Percentiles rank a stretch among this genome's conserved stretches.
These are phyloP conservation scores for Mesopsocus fuscifrons DNA, from an alignment of 2,888 invertebrate genomes.

Conservation along the genomic window DNA sequence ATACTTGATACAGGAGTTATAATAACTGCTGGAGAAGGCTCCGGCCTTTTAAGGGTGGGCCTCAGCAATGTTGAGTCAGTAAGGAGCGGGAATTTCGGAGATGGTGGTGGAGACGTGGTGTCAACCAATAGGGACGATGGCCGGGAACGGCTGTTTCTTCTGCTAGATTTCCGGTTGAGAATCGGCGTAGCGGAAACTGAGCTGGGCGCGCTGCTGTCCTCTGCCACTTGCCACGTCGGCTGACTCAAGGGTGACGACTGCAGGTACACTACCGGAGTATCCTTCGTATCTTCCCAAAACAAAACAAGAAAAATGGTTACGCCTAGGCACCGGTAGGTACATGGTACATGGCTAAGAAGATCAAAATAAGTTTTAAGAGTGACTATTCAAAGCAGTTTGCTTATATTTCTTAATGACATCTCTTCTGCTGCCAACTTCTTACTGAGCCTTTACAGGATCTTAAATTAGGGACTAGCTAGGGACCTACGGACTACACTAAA, in stretches of 20 bases:
- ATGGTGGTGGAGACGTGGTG: slow-evolving; percentile 8
- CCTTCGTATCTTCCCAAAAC: slow-evolving; percentile 1
- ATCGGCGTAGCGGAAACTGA: slow-evolving; percentile 14
- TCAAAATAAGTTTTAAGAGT: too few species aligned
- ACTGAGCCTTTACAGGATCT: too few species aligned
- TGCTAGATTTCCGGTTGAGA: slow-evolving; percentile 10
- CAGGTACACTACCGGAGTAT: slow-evolving; percentile 25
- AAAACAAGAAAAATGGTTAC: neutral
- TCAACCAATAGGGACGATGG: slow-evolving; percentile 14
- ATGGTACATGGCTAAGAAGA: too few species aligned
- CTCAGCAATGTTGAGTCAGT: neutral
- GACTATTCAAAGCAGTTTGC: too few species aligned
- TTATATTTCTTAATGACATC: too few species aligned
- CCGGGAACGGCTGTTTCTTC: slow-evolving; percentile 11
- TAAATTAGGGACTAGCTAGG: too few species aligned
- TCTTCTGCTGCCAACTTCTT: too few species aligned
- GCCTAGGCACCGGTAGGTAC: too few species aligned
- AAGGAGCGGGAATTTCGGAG: slow-evolving; percentile 10
- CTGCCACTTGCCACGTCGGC: slow-evolving; percentile 27
- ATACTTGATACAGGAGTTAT: slow-evolving; percentile 19
- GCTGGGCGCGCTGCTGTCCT: slow-evolving; percentile 12
- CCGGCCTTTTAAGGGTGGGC: slow-evolving; percentile 1
- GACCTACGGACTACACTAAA: too few species aligned
- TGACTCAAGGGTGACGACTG: slow-evolving; percentile 32
- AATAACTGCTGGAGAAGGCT: slow-evolving; percentile 11